Evolutionary conservation across 2,113 vertebrate species (phyloP), one percentile per base, ranked within the genome.

Genomic region (Brachypteracias leptosomus): DNA sequence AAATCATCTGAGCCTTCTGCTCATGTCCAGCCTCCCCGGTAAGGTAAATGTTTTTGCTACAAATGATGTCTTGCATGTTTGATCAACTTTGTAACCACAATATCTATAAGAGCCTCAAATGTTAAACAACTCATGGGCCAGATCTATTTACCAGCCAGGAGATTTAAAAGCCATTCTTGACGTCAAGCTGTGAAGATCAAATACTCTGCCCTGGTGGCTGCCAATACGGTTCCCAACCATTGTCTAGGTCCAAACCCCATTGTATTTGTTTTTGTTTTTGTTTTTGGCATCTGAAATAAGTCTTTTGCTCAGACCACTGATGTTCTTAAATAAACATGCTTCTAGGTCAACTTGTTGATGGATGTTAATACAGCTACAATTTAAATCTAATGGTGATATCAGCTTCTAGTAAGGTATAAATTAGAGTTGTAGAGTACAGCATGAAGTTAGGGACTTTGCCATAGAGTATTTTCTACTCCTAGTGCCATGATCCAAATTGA

Each of bases 101-200:
- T 85, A 96, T 94, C 95, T 97, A 82, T 95, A 97, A 96, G 95
- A 1, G 11, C 92, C 89, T 97, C 91, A 47, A 91, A 96, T 55
- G 85, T 92, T 90, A 92, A 95, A 93, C 59, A 96, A 95, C 55
- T 9, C 89, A 29, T 5, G 24, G 93, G 95, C 97, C 97, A 97
- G 93, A 93, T 85, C 65, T 93, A 97, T 95, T 97, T 96, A 92
- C 94, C 93, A 97, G 94, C 89, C 68, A 96, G 85, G 95, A 96
- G 95, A 97, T 97, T 97, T 97, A 73, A 98, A 98, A 98, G 95
- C 90, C 96, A 92, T 95, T 94, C 88, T 90, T 98, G 97, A 98
- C 95, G 95, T 98, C 97, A 98, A 97, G 96, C 96, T 70, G 95
- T 80, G 90, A 96, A 98, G 97, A 98, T 97, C 96, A 98, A 97